phyloP scores from a whole-genome alignment of 2,888 invertebrate genomes.

The Calliphora vomitoria region DNA sequence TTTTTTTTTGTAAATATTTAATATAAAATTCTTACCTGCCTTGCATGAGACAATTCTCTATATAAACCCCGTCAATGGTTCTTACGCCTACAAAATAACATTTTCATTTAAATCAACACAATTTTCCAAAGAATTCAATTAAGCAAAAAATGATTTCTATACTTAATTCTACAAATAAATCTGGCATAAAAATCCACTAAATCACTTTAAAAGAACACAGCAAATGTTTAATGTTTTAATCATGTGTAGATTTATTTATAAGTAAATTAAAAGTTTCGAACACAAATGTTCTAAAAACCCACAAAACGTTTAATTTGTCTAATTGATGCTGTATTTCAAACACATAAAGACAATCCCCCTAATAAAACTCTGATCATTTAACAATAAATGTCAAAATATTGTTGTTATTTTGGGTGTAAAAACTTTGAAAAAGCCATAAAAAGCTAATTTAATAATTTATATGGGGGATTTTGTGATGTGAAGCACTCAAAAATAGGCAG shows the following conservation, averaged over 20 bases:
- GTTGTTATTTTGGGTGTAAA: neutral
- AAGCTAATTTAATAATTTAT: slow-evolving; percentile 10
- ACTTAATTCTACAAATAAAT: neutral
- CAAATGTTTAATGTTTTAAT: slow-evolving; percentile 1
- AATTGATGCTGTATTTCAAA: neutral
- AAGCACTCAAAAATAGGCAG: neutral
- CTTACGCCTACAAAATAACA: too few species aligned
- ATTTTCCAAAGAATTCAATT: too few species aligned
- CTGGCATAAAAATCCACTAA: neutral
- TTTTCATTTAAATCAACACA: too few species aligned
- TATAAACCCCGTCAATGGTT: too few species aligned
- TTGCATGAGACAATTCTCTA: too few species aligned
- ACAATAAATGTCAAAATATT: slow-evolving; percentile 3
- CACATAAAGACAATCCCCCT: neutral
- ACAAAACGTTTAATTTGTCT: neutral
- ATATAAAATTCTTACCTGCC: too few species aligned
- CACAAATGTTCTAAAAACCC: neutral
- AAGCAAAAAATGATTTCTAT: too few species aligned
- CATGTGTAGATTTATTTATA: neutral
- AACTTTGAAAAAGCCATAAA: slow-evolving; percentile 7
- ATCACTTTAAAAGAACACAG: neutral
- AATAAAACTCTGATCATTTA: neutral
- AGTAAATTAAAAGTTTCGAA: neutral
- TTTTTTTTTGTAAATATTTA: too few species aligned
- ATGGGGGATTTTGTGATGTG: neutral